Evolutionary conservation across 2,113 vertebrate genomes (phyloP), one percentile per base, ranked within the genome.

Genomic region (Hyaena hyaena): DNA sequence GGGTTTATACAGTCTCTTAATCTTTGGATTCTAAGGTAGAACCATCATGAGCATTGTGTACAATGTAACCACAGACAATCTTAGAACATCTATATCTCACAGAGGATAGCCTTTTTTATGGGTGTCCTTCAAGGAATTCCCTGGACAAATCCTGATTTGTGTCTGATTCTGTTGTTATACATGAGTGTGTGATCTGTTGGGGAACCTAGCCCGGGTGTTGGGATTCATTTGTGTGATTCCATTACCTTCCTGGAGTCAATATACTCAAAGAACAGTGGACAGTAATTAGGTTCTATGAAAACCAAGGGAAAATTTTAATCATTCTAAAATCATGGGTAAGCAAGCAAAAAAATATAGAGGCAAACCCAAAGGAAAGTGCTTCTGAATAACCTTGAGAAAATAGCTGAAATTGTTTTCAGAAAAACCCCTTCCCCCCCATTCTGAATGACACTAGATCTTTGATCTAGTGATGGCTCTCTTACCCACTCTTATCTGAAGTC

Each of bases 311-410:
- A 65, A 45, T 61, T 80, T 53, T 90, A 71, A 90, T 71, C 10
- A 79, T 87, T 90, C 16, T 43, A 53, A 86, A 93, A 61, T 87
- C 21, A 61, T 88, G 65, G 24, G 61, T 84, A 53, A 94, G 3
- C 50, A 93, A 91, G 69, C 63, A 95, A 91, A 90, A 50, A 35
- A 91, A 97, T 68, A 80, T 3, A 50, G 35, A 83, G 10, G 43
- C 21, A 95, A 74, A 88, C 7, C 21, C 35, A 21, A 86, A 92
- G 73, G 61, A 94, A 85, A 50, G 65, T 24, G 2, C 43, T 96
- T 92, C 24, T 73, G 48, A 88, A 84, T 10, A 87, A 10, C 35
- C 33, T 90, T 90, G 63, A 74, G 50, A 84, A 83, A 87, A 53
- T 81, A 50, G 26, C 55, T 88, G 63, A 66, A 80, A 39, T 74